Conservation (phyloP, 2,113 vertebrate genomes). For the Passer montanus region DNA sequence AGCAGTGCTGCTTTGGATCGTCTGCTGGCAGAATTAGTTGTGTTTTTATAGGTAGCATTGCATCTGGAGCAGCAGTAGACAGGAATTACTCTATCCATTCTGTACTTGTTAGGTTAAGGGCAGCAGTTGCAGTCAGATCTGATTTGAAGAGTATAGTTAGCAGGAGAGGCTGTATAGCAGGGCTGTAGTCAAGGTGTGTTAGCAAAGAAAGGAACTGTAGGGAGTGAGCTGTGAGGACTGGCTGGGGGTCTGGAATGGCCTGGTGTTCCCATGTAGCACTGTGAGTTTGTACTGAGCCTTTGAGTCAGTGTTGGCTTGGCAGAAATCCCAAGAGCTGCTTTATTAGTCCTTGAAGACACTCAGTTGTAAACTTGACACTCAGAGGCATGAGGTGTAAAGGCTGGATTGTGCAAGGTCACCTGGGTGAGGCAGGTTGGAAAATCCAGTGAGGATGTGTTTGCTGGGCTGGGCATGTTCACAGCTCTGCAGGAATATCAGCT, state of each 20-base stretch:
- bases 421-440: rapidly evolving
- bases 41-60: background rate
- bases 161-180: background rate
- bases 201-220: background rate
- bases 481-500: background rate
- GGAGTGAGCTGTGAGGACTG: background rate
- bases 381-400: background rate
- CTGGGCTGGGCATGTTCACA: background rate
- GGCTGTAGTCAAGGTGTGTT: background rate
- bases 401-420: background rate
- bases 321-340: background rate
- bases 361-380: background rate
- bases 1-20: background rate
- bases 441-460: background rate
- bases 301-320: background rate
- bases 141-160: background rate
- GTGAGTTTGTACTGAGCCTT: background rate
- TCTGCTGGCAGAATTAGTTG: background rate
- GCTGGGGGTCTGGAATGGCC: background rate
- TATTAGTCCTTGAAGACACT: background rate
- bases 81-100: background rate
- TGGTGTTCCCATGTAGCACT: background rate
- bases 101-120: background rate
- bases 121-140: background rate
- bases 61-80: background rate